Conservation (phyloP, 1,140 invertebrate genomes). For the Adoxophyes honmai region DNA sequence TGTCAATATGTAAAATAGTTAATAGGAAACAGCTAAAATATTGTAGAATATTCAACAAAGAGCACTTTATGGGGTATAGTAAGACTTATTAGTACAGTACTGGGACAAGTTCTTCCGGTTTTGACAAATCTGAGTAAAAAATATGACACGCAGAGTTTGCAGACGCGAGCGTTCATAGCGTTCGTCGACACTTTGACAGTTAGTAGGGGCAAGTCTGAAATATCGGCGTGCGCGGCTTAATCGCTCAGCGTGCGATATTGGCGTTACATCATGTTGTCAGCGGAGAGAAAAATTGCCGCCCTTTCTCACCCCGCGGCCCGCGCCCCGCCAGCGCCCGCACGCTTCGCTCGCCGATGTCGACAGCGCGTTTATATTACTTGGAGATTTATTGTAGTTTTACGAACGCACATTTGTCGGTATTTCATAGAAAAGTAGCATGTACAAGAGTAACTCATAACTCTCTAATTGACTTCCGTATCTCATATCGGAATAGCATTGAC, state of each 20-base stretch:
- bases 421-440: slow-evolving; percentile 27
- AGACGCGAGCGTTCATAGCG: slow-evolving; percentile 35
- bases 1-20: no score
- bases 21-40: no score
- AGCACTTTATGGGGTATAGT: no score
- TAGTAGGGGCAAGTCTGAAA: slow-evolving; percentile 73
- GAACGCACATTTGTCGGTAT: slow-evolving; percentile 61
- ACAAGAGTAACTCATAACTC: slow-evolving; percentile 1
- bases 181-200: slow-evolving; percentile 67
- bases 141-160: slow-evolving; percentile 21
- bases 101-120: no score
- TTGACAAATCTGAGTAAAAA: slow-evolving; percentile 14
- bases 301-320: slow-evolving; percentile 33
- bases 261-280: slow-evolving; percentile 76
- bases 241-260: slow-evolving; percentile 75
- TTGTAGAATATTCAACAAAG: no score
- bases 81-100: no score
- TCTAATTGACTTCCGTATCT: slow-evolving; percentile 5
- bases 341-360: slow-evolving; percentile 48
- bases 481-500: neutral
- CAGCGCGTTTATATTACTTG: slow-evolving; percentile 71
- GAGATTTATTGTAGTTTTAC: slow-evolving; percentile 71
- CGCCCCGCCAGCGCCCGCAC: slow-evolving; percentile 28
- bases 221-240: slow-evolving; percentile 74
- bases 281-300: slow-evolving; percentile 73